These are phyloP conservation scores for Yponomeuta cagnagella DNA, from an alignment of 2,888 invertebrate species.

Conservation along the genomic window DNA sequence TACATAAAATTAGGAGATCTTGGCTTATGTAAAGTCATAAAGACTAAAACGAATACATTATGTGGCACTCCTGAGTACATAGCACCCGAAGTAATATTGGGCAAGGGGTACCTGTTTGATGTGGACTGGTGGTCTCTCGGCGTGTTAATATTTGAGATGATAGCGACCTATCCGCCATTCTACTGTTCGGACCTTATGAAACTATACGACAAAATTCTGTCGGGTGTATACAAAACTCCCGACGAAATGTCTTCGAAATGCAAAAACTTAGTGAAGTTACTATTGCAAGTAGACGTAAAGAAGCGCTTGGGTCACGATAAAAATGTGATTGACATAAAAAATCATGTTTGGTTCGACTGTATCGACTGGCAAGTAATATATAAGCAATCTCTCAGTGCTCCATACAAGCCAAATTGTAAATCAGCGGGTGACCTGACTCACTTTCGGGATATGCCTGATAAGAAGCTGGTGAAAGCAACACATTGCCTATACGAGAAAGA, in stretches of 20 bases:
- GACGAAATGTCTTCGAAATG: conserved; percentile 84
- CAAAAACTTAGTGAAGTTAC: conserved; percentile 85
- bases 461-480: conserved; percentile 58
- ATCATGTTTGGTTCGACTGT: conserved; percentile 89
- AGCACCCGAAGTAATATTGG: conserved; percentile 92
- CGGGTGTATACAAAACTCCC: conserved; percentile 88
- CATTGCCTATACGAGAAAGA: conserved; percentile 75
- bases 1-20: conserved; percentile 92
- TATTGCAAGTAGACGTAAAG: conserved; percentile 77
- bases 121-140: conserved; percentile 98
- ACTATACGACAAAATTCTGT: conserved; percentile 95
- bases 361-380: conserved; percentile 89
- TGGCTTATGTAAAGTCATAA: conserved; percentile 90
- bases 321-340: conserved; percentile 91
- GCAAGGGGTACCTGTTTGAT: conserved; percentile 91
- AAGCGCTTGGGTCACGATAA: conserved; percentile 90
- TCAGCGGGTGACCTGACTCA: conserved; percentile 78
- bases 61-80: conserved; percentile 98
- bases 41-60: conserved; percentile 88
- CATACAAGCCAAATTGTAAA: conserved; percentile 73
- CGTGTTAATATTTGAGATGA: conserved; percentile 90
- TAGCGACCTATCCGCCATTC: conserved; percentile 94
- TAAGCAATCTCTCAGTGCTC: conserved; percentile 80
- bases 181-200: conserved; percentile 89
- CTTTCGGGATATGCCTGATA: conserved; percentile 77